Conservation (phyloP, 2,888 invertebrate genomes). For the Cephonodes hylas region DNA sequence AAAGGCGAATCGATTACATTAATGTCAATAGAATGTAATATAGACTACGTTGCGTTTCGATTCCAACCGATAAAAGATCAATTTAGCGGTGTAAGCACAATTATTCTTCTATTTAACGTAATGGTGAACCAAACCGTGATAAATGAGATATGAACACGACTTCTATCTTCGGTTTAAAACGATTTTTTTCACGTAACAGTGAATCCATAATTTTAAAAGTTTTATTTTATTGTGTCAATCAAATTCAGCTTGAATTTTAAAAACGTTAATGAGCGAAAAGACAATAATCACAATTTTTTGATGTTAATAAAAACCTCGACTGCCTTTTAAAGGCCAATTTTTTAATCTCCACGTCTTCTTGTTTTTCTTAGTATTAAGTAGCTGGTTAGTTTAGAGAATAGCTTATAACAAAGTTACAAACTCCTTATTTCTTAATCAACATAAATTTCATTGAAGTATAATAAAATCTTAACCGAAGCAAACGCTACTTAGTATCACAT, state of each 20-base stretch:
- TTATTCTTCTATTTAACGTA: neutral
- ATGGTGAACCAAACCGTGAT: neutral
- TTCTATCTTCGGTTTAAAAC: neutral
- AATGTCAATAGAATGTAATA: neutral
- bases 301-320: too few relatives aligned
- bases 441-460: neutral
- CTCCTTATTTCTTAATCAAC: neutral
- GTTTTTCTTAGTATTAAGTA: too few relatives aligned
- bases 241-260: too few relatives aligned
- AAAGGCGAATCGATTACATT: neutral
- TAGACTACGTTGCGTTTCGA: too few relatives aligned
- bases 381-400: too few relatives aligned
- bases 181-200: neutral
- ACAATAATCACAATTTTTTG: too few relatives aligned
- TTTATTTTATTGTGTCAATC: too few relatives aligned
- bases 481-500: conserved; percentile 30
- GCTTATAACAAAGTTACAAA: too few relatives aligned
- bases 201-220: too few relatives aligned
- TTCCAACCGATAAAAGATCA: neutral
- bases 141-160: neutral
- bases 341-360: too few relatives aligned
- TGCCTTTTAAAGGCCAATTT: too few relatives aligned
- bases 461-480: neutral
- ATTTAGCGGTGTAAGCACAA: neutral
- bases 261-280: too few relatives aligned